Evolutionary conservation across 2,888 invertebrate genomes (phyloP).

Genomic region (Hydroisotoma schaefferi): DNA sequence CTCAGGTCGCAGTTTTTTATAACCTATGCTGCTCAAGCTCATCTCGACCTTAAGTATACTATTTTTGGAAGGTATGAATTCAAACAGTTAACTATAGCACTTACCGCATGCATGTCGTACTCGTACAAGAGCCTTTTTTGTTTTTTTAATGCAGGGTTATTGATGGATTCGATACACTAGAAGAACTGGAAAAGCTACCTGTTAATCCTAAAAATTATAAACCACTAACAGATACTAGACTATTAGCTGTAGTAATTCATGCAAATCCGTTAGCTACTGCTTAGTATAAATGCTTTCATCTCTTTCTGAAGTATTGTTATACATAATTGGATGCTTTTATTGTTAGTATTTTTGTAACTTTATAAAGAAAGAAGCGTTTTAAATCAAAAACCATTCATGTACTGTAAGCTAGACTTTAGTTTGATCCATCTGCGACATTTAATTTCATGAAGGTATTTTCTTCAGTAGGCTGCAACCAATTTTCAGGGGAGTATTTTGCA

Average conservation of each 20-base stretch:
- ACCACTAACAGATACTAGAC: constrained; percentile 79
- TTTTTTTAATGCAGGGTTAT: constrained; percentile 70
- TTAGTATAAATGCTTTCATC: neutral
- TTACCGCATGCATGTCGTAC: neutral
- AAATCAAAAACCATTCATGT: too few relatives aligned
- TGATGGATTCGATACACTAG: constrained; percentile 92
- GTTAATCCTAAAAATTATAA: constrained; percentile 91
- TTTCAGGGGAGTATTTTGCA: constrained; percentile 71
- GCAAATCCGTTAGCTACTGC: constrained; percentile 87
- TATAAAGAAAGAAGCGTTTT: too few relatives aligned
- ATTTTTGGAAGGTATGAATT: constrained; percentile 81
- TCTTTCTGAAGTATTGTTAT: too few relatives aligned
- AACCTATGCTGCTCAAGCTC: constrained; percentile 87
- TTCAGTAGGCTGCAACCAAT: constrained; percentile 79
- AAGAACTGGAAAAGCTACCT: constrained; percentile 90
- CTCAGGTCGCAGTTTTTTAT: constrained; percentile 98
- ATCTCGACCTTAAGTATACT: constrained; percentile 95
- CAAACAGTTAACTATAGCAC: neutral
- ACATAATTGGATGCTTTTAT: too few relatives aligned
- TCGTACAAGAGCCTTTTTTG: neutral
- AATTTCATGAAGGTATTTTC: constrained; percentile 61
- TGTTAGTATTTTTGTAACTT: too few relatives aligned
- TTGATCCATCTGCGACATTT: neutral
- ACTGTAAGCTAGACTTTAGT: too few relatives aligned
- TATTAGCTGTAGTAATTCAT: constrained; percentile 90